Percentiles rank a stretch among this genome's conserved stretches.
phyloP scores from a whole-genome alignment of 2,113 vertebrate genomes.

The Mobula birostris region DNA sequence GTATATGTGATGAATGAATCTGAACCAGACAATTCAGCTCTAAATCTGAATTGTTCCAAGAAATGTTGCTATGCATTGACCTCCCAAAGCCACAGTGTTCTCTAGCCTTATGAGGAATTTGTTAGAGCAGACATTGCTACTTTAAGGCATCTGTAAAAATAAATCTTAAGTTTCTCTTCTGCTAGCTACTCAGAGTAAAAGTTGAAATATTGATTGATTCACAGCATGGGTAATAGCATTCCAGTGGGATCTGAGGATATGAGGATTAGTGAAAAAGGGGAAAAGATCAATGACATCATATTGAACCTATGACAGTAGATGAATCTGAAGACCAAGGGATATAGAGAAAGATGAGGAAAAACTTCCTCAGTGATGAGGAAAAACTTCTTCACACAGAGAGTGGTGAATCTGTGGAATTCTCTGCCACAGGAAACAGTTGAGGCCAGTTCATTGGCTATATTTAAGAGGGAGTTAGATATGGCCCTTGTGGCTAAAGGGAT shows the following conservation, averaged over 20 bases:
- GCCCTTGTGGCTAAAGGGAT: too few species aligned
- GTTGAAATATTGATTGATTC: background rate
- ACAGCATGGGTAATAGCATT: background rate
- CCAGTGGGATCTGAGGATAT: background rate
- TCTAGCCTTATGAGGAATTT: background rate
- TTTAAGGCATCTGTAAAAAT: background rate
- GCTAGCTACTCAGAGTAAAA: background rate
- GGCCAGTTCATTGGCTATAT: too few species aligned
- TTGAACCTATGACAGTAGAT: too few species aligned
- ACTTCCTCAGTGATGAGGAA: too few species aligned
- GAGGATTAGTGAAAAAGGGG: background rate
- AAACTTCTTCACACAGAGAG: too few species aligned
- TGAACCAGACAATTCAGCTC: background rate
- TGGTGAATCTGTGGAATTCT: too few species aligned
- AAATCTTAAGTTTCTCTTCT: background rate
- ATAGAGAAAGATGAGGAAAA: background rate
- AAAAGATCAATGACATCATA: constrained; percentile 24
- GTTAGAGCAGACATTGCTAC: background rate
- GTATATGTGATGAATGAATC: too few species aligned
- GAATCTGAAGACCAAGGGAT: background rate
- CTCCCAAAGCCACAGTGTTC: background rate
- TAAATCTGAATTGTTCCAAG: background rate
- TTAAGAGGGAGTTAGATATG: too few species aligned
- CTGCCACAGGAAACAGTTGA: too few species aligned
- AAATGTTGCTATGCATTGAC: background rate